Percentiles rank a stretch among this genome's conserved stretches.
phyloP scores from a whole-genome alignment of 2,797 vertebrate species.

The Erithacus rubecula region DNA sequence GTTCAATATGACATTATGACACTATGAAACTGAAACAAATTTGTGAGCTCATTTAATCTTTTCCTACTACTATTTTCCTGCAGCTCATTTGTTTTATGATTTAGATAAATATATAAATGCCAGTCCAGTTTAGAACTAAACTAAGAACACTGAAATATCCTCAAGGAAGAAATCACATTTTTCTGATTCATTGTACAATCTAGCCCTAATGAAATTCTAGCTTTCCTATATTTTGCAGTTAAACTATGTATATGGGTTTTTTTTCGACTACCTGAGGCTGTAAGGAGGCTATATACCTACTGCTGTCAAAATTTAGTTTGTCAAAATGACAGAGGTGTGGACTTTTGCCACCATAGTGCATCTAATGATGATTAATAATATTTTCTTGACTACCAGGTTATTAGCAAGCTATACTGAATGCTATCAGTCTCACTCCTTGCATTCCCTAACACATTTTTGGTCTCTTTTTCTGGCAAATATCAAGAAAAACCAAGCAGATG shows the following conservation, averaged over 20 bases:
- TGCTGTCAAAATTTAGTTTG: background rate
- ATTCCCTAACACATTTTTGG: background rate
- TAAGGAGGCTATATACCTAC: background rate
- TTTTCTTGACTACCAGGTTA: background rate
- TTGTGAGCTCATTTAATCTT: background rate
- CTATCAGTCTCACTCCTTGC: background rate
- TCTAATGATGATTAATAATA: background rate
- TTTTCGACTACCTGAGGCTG: background rate
- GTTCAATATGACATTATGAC: background rate
- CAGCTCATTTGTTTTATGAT: background rate
- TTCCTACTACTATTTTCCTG: background rate
- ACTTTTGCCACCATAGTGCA: background rate
- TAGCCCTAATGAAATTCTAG: background rate
- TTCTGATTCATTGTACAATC: background rate
- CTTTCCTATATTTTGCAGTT: background rate
- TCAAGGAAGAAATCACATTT: background rate
- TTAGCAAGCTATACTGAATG: background rate
- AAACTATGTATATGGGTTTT: background rate
- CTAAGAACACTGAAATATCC: background rate
- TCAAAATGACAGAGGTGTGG: background rate
- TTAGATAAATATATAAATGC: background rate
- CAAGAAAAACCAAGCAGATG: background rate
- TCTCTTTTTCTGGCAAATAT: background rate
- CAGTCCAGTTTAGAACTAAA: background rate
- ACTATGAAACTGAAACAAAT: background rate